A percentile compares a stretch with the other conserved stretches of the same genome.
These are phyloP conservation scores for Ceratosolen solmsi DNA, from an alignment of 1,140 invertebrate genomes.

Conservation along the genomic window DNA sequence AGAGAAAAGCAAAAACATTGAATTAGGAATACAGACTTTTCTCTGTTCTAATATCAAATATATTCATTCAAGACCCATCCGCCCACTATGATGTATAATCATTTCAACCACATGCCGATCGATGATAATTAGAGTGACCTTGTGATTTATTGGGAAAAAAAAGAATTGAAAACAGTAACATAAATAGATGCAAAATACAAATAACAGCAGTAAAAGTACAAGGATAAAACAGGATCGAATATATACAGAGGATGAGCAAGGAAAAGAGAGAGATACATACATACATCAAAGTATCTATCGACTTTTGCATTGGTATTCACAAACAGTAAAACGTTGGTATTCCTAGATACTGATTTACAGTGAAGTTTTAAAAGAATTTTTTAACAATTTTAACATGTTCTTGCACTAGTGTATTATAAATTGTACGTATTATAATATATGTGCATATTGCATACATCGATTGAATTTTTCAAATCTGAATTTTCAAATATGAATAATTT, in stretches of 20 bases:
- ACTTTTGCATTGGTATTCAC: constrained; percentile 26
- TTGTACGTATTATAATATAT: too few relatives aligned
- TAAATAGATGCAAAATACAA: constrained; percentile 26
- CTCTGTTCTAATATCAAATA: neutral
- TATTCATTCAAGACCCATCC: neutral
- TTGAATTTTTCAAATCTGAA: neutral
- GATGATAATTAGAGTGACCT: constrained; percentile 29
- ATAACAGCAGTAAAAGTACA: neutral
- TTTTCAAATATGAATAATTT: neutral
- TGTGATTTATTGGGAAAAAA: neutral
- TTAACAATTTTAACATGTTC: neutral
- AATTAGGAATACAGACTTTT: neutral
- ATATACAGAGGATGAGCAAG: neutral
- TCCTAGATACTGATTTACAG: constrained; percentile 35
- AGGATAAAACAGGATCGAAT: neutral
- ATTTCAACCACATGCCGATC: neutral
- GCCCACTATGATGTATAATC: too few relatives aligned
- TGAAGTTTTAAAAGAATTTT: constrained; percentile 35
- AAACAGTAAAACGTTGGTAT: neutral
- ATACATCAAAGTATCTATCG: constrained; percentile 31
- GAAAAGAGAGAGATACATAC: neutral
- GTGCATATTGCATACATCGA: neutral
- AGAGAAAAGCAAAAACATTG: neutral
- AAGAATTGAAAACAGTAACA: neutral
- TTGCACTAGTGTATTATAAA: neutral